Evolutionary conservation across 2,797 vertebrate species (phyloP), one percentile per base, ranked within the genome.

Genomic region (Liparis tanakae): DNA sequence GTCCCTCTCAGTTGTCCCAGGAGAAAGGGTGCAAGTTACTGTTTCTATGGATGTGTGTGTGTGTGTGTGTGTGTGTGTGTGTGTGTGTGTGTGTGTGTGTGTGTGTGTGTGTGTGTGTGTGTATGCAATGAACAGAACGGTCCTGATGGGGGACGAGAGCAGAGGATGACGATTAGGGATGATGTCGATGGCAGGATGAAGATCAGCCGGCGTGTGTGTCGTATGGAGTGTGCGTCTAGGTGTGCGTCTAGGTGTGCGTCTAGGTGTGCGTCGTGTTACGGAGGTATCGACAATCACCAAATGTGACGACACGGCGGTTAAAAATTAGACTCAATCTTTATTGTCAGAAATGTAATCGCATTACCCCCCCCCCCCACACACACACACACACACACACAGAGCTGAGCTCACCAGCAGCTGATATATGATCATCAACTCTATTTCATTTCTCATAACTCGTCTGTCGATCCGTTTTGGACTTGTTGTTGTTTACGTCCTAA

Each of bases 151-250:
- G 57, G 17, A 30, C 25, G 51, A 56, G 85, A 72, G 72, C 82
- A 79, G 85, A 83, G 77, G 84, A 88, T 80, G 87, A 85, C 77
- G 87, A 92, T 92, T 87, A 89, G 87, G 87, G 86, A 86, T 87
- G 89, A 90, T 85, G 86, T 87, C 72, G 88, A 88, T 76, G 83
- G 80, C 53, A 81, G 90, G 88, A 93, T 88, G 90, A 90, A n/a
- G n/a, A n/a, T n/a, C n/a, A n/a, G n/a, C n/a, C n/a, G n/a, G n/a
- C n/a, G n/a, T n/a, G n/a, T n/a, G n/a, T n/a, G n/a, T n/a, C n/a
- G n/a, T n/a, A n/a, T n/a, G n/a, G n/a, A n/a, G n/a, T n/a, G n/a
- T n/a, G n/a, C n/a, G n/a, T n/a, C n/a, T n/a, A n/a, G n/a, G n/a
- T n/a, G n/a, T n/a, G n/a, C n/a, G n/a, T n/a, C n/a, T n/a, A n/a